Evolutionary conservation across 2,113 vertebrate genomes (phyloP).

Genomic region (Helogale parvula): DNA sequence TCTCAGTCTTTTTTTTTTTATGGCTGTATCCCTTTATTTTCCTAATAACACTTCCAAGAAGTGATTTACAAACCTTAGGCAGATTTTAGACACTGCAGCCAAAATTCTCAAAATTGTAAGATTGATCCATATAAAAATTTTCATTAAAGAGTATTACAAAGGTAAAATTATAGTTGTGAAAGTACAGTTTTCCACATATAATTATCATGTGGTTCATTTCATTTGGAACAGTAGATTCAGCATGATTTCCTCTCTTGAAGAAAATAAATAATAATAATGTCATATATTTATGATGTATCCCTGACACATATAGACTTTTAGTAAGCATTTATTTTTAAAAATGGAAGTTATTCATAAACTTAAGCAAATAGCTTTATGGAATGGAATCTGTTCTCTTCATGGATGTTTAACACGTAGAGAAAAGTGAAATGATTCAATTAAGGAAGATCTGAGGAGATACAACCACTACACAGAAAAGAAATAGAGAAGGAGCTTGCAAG

Average conservation of each 20-base stretch:
- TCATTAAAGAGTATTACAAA: not conserved
- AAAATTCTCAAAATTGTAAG: not conserved
- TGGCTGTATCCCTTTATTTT: not conserved
- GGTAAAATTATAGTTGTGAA: not conserved
- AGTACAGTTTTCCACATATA: not conserved
- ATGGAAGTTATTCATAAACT: not conserved
- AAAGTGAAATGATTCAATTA: not conserved
- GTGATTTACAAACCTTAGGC: not conserved
- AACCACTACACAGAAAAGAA: not conserved
- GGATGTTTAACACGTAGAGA: not conserved
- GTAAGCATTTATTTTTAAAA: not conserved
- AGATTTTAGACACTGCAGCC: not conserved
- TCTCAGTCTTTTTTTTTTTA: not conserved
- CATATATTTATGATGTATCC: not conserved
- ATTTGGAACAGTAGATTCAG: not conserved
- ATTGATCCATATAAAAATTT: not conserved
- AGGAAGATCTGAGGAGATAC: not conserved
- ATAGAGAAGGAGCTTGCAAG: rapidly evolving
- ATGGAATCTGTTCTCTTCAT: not conserved
- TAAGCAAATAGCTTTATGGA: not conserved
- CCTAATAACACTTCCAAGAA: not conserved
- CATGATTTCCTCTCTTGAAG: not conserved
- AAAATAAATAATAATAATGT: not conserved
- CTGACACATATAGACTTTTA: not conserved
- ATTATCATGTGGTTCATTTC: not conserved